phyloP scores from a whole-genome alignment of 2,113 vertebrate species.

The Uropsilus gracilis region DNA sequence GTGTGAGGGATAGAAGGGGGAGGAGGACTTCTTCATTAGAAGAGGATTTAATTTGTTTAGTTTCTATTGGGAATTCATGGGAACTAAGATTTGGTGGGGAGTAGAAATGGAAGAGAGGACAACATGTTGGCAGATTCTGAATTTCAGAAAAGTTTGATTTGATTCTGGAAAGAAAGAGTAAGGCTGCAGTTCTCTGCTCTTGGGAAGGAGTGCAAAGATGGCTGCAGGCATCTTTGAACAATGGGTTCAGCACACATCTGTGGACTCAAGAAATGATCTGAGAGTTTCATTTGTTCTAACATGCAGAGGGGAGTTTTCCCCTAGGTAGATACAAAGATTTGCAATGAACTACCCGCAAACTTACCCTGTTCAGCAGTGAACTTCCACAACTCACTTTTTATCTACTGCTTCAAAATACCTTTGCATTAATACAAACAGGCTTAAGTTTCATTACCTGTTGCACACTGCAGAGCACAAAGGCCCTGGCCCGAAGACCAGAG shows the following conservation, averaged over 20 bases:
- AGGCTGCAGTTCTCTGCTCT: background rate
- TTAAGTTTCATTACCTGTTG: background rate
- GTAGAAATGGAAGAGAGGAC: background rate
- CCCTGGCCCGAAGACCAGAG: background rate
- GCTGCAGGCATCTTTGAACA: background rate
- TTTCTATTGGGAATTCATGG: background rate
- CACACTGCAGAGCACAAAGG: background rate
- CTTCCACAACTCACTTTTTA: background rate
- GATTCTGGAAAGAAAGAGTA: background rate
- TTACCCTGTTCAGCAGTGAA: background rate
- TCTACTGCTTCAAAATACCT: background rate
- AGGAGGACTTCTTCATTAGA: background rate
- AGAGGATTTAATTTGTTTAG: too few species aligned
- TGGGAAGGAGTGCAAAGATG: background rate
- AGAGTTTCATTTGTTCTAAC: background rate
- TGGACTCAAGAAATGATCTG: background rate
- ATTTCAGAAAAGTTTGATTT: background rate
- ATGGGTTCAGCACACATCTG: background rate
- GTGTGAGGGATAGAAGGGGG: background rate
- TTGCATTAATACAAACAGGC: background rate
- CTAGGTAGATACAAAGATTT: background rate
- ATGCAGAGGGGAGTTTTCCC: background rate
- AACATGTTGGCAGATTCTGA: background rate
- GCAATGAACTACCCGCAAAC: background rate
- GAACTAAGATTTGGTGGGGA: background rate